Conservation (phyloP, 1,140 invertebrate genomes). For the Drosophila littoralis region DNA sequence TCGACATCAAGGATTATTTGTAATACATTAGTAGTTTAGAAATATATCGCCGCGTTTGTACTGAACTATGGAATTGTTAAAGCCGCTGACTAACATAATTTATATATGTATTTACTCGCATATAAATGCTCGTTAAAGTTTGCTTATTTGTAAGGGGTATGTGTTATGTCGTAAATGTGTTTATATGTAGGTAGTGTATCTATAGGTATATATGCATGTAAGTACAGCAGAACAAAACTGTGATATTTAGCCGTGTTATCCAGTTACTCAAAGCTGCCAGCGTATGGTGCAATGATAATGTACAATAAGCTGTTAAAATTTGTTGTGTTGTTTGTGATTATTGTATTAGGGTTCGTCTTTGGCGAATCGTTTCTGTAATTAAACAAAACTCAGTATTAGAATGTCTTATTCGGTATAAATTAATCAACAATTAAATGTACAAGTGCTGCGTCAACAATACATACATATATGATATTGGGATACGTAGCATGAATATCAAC, state of each 20-base stretch:
- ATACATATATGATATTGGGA: not conserved
- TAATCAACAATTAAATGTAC: not conserved
- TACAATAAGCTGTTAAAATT: constrained; percentile 48
- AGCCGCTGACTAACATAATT: not conserved
- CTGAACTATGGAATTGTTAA: not conserved
- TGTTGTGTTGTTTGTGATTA: constrained; percentile 53
- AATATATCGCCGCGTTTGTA: not conserved
- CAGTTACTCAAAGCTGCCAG: constrained; percentile 48
- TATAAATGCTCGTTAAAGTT: constrained; percentile 3
- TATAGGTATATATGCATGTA: constrained; percentile 14
- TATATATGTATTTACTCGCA: not conserved
- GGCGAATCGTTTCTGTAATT: constrained; percentile 69
- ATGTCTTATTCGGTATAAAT: constrained; percentile 9
- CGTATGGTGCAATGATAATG: constrained; percentile 48
- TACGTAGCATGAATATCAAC: not conserved
- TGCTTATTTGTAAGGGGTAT: constrained; percentile 11
- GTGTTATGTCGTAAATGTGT: constrained; percentile 18
- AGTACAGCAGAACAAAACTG: constrained; percentile 33
- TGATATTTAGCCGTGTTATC: constrained; percentile 47
- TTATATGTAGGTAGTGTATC: constrained; percentile 11
- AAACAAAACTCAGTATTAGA: constrained; percentile 56
- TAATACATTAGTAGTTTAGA: not conserved
- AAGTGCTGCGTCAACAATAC: not conserved
- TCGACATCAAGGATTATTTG: not conserved
- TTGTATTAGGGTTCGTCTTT: constrained; percentile 58